Percentiles rank a stretch among this genome's conserved stretches.
Conservation (phyloP, 2,888 invertebrate genomes). For the Scrobipalpa atriplicella region DNA sequence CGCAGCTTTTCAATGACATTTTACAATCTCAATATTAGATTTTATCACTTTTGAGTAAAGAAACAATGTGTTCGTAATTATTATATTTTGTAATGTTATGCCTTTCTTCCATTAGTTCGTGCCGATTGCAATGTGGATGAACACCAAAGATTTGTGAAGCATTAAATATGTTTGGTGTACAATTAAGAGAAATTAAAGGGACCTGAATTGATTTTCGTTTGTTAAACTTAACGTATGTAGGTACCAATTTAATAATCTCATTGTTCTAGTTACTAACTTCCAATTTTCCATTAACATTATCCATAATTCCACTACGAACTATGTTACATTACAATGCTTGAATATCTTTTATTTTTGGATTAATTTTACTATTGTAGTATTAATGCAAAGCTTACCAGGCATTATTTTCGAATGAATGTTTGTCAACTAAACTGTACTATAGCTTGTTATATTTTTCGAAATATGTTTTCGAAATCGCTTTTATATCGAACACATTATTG, state of each 20-base stretch:
- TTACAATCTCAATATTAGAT: slow-evolving; percentile 78
- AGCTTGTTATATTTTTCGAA: slow-evolving; percentile 55
- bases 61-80: slow-evolving; percentile 77
- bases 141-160: slow-evolving; percentile 81
- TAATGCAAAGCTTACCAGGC: slow-evolving; percentile 62
- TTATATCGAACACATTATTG: slow-evolving; percentile 66
- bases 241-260: slow-evolving; percentile 81
- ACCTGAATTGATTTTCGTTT: slow-evolving; percentile 80
- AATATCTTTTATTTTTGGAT: slow-evolving; percentile 69
- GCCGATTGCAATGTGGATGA: slow-evolving; percentile 77
- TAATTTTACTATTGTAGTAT: slow-evolving; percentile 64
- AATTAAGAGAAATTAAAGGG: slow-evolving; percentile 81
- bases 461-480: slow-evolving; percentile 59
- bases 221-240: slow-evolving; percentile 75
- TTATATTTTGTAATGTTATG: slow-evolving; percentile 57
- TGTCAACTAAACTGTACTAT: slow-evolving; percentile 41
- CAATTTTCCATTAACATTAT: slow-evolving; percentile 60
- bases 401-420: slow-evolving; percentile 55
- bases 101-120: slow-evolving; percentile 69
- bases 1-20: slow-evolving; percentile 79
- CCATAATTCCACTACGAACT: slow-evolving; percentile 63
- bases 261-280: slow-evolving; percentile 70
- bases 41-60: slow-evolving; percentile 64
- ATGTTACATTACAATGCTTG: slow-evolving; percentile 55
- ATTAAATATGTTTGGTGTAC: slow-evolving; percentile 77